Base-by-base conservation (phyloP, 1,140 invertebrate genomes). In the Drosophila simulans region DNA sequence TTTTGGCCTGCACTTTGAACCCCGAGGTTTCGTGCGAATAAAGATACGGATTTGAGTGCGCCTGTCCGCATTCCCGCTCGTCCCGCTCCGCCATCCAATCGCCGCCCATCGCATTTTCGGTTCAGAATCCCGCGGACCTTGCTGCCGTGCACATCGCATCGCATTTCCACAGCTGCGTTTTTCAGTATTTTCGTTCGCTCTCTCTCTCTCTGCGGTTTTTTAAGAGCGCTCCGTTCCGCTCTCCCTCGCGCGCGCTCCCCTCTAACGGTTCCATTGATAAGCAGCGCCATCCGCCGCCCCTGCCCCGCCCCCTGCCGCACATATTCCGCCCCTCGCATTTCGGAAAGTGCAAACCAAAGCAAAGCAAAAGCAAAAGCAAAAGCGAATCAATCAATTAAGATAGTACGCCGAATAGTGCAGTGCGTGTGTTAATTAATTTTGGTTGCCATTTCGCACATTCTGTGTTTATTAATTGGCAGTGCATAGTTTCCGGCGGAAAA, bases 231-330 rank as follows among this genome's bases (percentile, higher is more conserved):
- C 60, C 37, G 15, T 74, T 75, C 59, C 60, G 60, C 20, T 59
- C 48, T 39, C 27, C 35, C 42, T 31, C 43, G 57, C 48, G 48
- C 35, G 70, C 65, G 71, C 66, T 62, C 51, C 63, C 35, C 56
- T 46, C 17, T 58, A n/a, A 71, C 54, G 62, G 45, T 76, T 84
- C 82, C 83, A 88, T 88, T 88, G 83, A 88, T 88, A 88, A 88
- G 83, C 70, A 68, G 77, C 46, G 39, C 75, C 12, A 12, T 0
- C 10, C 37, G 59, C 66, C 59, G 42, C 45, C 13, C 25, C 42
- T 25, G 46, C 13, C 13, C 55, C 43, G 39, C 46, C 68, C 39
- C 40, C 64, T 31, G n/a, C 20, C 5, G 22, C 46, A 35, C 11
- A n/a, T 45, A n/a, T 15, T 17, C 22, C 12, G 22, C n/a, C 46